Evolutionary conservation across 2,113 vertebrate species (phyloP).

Genomic region (Neolamprologus caudopunctatus): DNA sequence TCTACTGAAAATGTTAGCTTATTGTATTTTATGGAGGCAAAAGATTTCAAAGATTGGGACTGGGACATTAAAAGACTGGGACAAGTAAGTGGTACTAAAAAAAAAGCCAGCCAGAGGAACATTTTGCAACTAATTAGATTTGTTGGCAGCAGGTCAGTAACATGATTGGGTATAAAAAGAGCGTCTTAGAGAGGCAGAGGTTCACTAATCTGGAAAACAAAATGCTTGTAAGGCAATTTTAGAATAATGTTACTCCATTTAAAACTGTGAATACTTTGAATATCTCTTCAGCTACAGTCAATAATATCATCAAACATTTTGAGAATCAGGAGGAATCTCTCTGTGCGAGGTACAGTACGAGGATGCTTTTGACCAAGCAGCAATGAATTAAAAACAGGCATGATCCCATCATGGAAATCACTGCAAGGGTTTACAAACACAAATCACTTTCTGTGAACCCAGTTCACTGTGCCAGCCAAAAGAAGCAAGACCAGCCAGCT

Average conservation of each 20-base stretch:
- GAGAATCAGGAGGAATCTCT: not conserved
- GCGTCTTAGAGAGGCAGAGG: not conserved
- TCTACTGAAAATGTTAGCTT: not conserved
- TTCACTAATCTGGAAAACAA: not conserved
- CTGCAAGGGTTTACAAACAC: not conserved
- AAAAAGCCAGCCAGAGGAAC: not conserved
- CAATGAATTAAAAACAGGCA: not conserved
- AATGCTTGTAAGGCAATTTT: not conserved
- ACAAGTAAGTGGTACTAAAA: not conserved
- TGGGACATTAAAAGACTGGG: not conserved
- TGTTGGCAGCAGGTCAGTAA: not conserved
- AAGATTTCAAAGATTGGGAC: not conserved
- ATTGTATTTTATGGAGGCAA: not conserved
- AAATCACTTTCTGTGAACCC: not conserved
- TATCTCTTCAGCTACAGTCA: not conserved
- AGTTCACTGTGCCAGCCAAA: not conserved
- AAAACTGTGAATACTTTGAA: not conserved
- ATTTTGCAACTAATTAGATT: not conserved
- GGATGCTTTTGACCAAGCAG: not conserved
- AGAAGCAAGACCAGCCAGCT: not conserved
- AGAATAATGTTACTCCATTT: not conserved
- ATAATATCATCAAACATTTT: not conserved
- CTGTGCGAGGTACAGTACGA: not conserved
- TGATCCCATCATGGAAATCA: not conserved
- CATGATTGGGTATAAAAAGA: not conserved